Evolutionary conservation across 2,113 vertebrate genomes (phyloP), one percentile per base, ranked within the genome.

Genomic region (Cinclus mexicanus): DNA sequence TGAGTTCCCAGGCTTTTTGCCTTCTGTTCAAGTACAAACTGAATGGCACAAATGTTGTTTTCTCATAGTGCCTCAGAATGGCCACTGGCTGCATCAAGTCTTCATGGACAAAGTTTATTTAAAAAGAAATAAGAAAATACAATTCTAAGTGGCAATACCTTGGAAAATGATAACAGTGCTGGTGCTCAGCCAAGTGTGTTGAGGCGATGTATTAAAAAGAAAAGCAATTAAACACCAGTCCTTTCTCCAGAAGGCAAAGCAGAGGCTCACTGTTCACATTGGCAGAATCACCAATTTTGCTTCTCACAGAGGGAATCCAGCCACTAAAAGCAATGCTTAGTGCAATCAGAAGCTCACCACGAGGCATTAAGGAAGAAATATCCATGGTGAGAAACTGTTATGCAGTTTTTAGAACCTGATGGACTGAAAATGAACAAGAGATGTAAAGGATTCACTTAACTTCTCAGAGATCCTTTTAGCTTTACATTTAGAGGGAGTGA

Each of bases 261-360:
- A 80, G 47, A 55, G n/a, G 46, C 47, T 83, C 44, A 26, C 41
- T 75, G 28, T 33, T 96, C 83, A 25, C 47, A 42, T 12, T 47
- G 68, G n/a, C 21, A 13, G 79, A 84, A 95, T 60, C 76, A 79
- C 83, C 64, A 10, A 64, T 83, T 96, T 67, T 71, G 33, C 50
- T 82, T 64, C 71, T 92, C 72, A 41, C 83, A 83, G 79, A 83
- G 67, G 68, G 71, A 80, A 80, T 80, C 72, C 56, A 53, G n/a
- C 25, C 56, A 67, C 74, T 92, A 87, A 93, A 90, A 92, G 90
- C 63, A 79, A 59, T 28, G 44, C 88, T 87, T 33, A 53, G 69
- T 79, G 89, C 94, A 93, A 60, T 90, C 83, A 93, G 60, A 64
- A 74, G n/a, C 68, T 95, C 90, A 91, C 89, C 92, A 87, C 57